Evolutionary conservation across 2,888 invertebrate genomes (phyloP).

Genomic region (Melanostoma scalare): DNA sequence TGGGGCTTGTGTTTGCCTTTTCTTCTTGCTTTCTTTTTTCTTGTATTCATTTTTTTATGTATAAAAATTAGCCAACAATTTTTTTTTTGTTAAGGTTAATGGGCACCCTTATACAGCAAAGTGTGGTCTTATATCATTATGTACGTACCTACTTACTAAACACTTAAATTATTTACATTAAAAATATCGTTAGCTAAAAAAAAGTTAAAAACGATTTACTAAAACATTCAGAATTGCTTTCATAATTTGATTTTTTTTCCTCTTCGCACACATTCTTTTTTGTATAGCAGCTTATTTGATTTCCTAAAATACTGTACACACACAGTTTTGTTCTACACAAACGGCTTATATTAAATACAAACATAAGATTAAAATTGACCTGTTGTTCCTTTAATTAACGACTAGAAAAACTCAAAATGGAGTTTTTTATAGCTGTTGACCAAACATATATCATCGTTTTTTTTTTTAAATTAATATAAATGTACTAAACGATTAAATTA

Average conservation of each 20-base stretch:
- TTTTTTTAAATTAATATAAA: not conserved
- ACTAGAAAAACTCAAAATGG: constrained; percentile 26
- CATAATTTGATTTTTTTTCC: not conserved
- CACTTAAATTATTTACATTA: constrained; percentile 28
- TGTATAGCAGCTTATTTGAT: constrained; percentile 16
- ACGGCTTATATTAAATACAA: constrained; percentile 2
- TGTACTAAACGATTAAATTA: not conserved
- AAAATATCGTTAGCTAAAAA: constrained; percentile 18
- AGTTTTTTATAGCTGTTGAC: constrained; percentile 2
- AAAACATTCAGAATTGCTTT: constrained; percentile 7
- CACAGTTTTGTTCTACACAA: constrained; percentile 42
- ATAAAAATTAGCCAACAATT: not conserved
- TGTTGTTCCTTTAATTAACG: constrained; percentile 28
- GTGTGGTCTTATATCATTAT: constrained; percentile 7
- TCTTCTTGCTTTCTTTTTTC: too few species aligned
- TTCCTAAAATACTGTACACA: constrained; percentile 65
- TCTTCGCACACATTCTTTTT: constrained; percentile 52
- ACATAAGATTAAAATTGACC: constrained; percentile 16
- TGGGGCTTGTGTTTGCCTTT: too few species aligned
- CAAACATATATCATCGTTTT: constrained; percentile 23
- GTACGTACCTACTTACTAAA: constrained; percentile 28
- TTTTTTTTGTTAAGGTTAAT: not conserved
- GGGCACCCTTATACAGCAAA: constrained; percentile 7
- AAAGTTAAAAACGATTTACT: constrained; percentile 7
- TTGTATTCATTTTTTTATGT: too few species aligned